These are phyloP conservation scores for Euzetes globulus DNA, from an alignment of 2,888 invertebrate species.

Conservation along the genomic window DNA sequence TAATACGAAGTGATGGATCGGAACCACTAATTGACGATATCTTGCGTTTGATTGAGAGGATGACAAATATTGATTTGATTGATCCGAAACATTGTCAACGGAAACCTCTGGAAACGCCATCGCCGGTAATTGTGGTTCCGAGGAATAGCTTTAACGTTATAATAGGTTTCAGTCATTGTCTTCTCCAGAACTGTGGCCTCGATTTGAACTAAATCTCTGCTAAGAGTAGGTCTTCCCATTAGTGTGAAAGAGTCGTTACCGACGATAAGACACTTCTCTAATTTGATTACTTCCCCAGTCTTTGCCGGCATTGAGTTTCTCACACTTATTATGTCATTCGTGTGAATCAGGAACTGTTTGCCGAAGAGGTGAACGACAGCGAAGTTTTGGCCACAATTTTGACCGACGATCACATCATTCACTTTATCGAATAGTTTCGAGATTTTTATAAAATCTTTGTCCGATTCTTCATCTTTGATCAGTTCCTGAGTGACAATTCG, in stretches of 20 bases:
- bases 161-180: conserved; percentile 37
- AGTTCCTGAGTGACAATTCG: not conserved
- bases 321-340: conserved; percentile 33
- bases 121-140: conserved; percentile 25
- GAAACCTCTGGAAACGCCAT: conserved; percentile 42
- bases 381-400: conserved; percentile 34
- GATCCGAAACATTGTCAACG: conserved; percentile 48
- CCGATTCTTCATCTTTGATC: conserved; percentile 12
- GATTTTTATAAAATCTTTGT: not conserved
- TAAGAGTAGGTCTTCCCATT: conserved; percentile 36
- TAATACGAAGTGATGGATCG: not conserved
- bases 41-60: conserved; percentile 29
- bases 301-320: conserved; percentile 34
- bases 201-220: conserved; percentile 35
- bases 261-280: conserved; percentile 37
- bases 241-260: conserved; percentile 36
- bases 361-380: conserved; percentile 38
- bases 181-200: conserved; percentile 37
- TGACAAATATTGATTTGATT: conserved; percentile 45
- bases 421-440: conserved; percentile 19
- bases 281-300: conserved; percentile 33
- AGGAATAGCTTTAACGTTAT: conserved; percentile 29
- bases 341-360: conserved; percentile 29
- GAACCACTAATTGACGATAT: conserved; percentile 28
- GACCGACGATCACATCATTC: conserved; percentile 5